phyloP scores from a whole-genome alignment of 2,113 vertebrate genomes.

The Cheirogaleus medius region DNA sequence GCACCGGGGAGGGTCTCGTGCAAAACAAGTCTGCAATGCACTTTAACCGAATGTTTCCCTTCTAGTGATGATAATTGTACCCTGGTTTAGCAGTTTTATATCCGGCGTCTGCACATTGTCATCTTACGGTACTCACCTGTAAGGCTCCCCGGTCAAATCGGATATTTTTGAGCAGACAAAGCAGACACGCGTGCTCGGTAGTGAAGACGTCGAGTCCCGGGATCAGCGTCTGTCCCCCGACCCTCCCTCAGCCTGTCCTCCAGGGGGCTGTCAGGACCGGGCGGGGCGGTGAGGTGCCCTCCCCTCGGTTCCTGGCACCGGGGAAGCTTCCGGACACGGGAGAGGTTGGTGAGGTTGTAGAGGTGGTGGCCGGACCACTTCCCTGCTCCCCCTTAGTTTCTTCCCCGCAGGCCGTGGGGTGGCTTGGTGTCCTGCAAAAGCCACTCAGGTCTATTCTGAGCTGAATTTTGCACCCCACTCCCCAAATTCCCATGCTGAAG shows the following conservation, averaged over 20 bases:
- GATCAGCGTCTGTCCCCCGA: accelerated
- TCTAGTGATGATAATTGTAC: too few relatives aligned
- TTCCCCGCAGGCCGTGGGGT: accelerated
- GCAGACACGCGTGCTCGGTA: accelerated
- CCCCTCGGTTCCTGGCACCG: not conserved
- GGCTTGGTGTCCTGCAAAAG: too few relatives aligned
- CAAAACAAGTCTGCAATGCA: not conserved
- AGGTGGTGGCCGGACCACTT: accelerated
- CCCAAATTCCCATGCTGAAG: not conserved
- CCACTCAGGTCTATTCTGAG: not conserved
- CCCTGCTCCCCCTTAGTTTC: not conserved
- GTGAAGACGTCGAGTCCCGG: accelerated
- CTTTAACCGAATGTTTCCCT: too few relatives aligned
- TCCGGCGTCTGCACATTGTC: accelerated
- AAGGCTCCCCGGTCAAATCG: not conserved
- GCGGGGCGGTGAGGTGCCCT: not conserved
- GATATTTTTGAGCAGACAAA: accelerated
- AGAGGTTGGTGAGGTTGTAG: not conserved
- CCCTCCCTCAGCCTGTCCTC: too few relatives aligned
- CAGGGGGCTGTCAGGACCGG: accelerated
- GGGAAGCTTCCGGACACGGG: accelerated
- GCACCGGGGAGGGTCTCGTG: not conserved
- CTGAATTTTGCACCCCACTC: not conserved
- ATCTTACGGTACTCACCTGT: not conserved
- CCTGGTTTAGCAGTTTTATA: not conserved